phyloP scores from a whole-genome alignment of 2,113 vertebrate genomes.

The Aspidoscelis tigris region DNA sequence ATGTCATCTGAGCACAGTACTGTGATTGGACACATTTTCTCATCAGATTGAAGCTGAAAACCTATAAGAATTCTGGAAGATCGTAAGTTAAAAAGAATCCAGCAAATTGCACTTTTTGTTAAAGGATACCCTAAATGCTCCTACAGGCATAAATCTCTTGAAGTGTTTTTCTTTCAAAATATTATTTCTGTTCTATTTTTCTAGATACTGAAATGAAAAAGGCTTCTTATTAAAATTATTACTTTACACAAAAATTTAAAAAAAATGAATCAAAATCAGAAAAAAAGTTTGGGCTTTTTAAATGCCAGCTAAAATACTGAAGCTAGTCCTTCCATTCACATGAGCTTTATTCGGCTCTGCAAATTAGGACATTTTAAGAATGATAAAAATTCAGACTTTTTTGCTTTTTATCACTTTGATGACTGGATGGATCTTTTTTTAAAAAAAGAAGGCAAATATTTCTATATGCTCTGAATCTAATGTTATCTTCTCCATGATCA shows the following conservation, averaged over 20 bases:
- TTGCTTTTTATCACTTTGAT: constrained; percentile 1
- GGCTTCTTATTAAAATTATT: background rate
- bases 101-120: background rate
- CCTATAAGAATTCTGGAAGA: background rate
- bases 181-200: constrained; percentile 29
- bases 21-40: background rate
- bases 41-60: background rate
- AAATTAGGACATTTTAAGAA: background rate
- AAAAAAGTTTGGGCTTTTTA: constrained; percentile 18
- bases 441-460: background rate
- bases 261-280: constrained; percentile 1
- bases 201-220: background rate
- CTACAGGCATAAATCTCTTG: background rate
- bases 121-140: background rate
- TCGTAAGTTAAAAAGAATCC: background rate
- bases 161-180: background rate
- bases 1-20: background rate
- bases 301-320: rapidly evolving
- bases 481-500: background rate
- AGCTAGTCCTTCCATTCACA: background rate
- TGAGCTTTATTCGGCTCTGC: background rate
- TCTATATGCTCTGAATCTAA: background rate
- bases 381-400: background rate
- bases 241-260: constrained; percentile 8
- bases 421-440: background rate